phyloP scores from a whole-genome alignment of 2,797 vertebrate genomes.

The Natrix natrix region DNA sequence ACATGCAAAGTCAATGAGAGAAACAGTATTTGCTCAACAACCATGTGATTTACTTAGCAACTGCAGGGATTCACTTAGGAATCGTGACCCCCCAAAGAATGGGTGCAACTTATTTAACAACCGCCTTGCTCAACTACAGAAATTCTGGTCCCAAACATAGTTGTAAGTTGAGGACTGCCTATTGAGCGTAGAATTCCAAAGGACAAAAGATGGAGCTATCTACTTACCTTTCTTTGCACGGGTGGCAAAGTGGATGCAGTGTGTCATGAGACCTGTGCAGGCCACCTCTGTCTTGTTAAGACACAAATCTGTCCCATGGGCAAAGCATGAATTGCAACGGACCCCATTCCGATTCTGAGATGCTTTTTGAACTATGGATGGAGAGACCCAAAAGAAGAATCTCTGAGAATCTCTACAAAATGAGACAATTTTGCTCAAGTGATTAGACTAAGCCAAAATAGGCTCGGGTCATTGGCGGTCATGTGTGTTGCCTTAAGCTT shows the following conservation, averaged over 20 bases:
- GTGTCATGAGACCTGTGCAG: not conserved
- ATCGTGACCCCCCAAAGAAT: not conserved
- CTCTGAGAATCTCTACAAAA: not conserved
- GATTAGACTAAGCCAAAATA: not conserved
- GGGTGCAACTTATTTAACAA: not conserved
- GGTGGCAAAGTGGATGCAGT: conserved; percentile 28
- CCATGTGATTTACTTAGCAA: not conserved
- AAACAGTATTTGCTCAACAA: not conserved
- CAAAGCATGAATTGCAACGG: conserved; percentile 18
- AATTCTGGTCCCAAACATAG: not conserved
- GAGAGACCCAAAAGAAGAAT: not conserved
- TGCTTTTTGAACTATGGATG: conserved; percentile 1
- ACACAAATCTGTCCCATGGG: not conserved
- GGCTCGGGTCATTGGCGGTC: not conserved
- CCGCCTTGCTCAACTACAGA: not conserved
- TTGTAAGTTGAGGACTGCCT: not conserved
- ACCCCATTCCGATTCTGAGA: not conserved
- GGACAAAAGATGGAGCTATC: not conserved
- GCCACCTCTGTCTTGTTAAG: not conserved
- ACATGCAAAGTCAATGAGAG: not conserved
- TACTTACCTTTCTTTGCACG: not conserved
- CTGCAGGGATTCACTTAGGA: not conserved
- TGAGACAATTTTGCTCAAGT: not conserved
- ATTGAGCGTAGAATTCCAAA: not conserved
- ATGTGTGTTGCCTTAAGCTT: not conserved